These are phyloP conservation scores for Teleopsis dalmanni DNA, from an alignment of 1,140 invertebrate genomes.

Conservation along the genomic window DNA sequence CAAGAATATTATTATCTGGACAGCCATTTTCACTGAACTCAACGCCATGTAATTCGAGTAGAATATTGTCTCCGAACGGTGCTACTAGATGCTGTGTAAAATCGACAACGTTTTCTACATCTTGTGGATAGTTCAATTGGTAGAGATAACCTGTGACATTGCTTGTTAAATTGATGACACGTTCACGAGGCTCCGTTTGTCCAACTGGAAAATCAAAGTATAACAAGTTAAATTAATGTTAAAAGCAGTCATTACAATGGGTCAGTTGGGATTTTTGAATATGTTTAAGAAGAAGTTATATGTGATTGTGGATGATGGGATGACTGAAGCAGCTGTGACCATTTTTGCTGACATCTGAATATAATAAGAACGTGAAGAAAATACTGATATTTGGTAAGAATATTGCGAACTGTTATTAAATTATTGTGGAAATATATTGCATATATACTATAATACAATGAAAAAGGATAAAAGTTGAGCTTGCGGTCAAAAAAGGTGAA, in stretches of 20 bases:
- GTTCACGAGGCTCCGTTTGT: slow-evolving; percentile 14
- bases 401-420: no score
- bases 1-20: slow-evolving; percentile 13
- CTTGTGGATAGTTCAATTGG: slow-evolving; percentile 52
- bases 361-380: background rate
- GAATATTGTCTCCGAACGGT: slow-evolving; percentile 51
- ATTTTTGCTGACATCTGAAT: no score
- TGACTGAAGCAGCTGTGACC: no score
- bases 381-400: no score
- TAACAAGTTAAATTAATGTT: no score
- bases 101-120: slow-evolving; percentile 46
- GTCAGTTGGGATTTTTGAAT: background rate
- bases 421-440: no score
- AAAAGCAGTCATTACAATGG: no score
- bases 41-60: slow-evolving; percentile 47
- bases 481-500: no score
- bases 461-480: no score
- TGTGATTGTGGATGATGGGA: no score
- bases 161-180: slow-evolving; percentile 14
- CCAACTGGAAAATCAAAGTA: slow-evolving; percentile 3
- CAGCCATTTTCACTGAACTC: slow-evolving; percentile 37
- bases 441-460: no score
- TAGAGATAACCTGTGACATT: slow-evolving; percentile 38
- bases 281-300: background rate
- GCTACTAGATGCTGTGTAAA: slow-evolving; percentile 51